phyloP scores from a whole-genome alignment of 2,888 invertebrate genomes.

The Morpho achilles region DNA sequence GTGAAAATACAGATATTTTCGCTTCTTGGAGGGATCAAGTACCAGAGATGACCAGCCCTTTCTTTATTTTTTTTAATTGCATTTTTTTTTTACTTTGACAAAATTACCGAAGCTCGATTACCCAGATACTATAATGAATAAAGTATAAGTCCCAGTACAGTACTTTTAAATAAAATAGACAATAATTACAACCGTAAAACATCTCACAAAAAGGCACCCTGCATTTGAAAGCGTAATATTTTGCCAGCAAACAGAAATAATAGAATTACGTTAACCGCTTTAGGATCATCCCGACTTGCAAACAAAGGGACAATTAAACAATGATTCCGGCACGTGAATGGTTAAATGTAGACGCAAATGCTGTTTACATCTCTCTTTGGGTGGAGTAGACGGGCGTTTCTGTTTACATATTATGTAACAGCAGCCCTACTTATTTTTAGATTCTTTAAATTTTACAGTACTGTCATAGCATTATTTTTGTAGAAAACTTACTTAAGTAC shows the following conservation, averaged over 20 bases:
- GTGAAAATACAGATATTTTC: too few relatives aligned
- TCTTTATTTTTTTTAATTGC: too few relatives aligned
- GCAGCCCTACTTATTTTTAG: too few relatives aligned
- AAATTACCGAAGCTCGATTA: too few relatives aligned
- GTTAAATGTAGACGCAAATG: slow-evolving; percentile 57
- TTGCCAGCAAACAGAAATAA: slow-evolving; percentile 15
- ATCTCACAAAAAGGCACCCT: not conserved
- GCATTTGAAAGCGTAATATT: slow-evolving; percentile 2
- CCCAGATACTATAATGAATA: not conserved
- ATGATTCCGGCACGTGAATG: slow-evolving; percentile 53
- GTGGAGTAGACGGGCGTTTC: slow-evolving; percentile 34
- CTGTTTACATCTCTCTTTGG: slow-evolving; percentile 45
- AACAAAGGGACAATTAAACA: slow-evolving; percentile 70
- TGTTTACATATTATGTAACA: not conserved
- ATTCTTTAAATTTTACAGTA: too few relatives aligned
- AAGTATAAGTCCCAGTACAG: too few relatives aligned
- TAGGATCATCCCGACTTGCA: slow-evolving; percentile 22
- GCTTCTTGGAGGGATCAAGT: too few relatives aligned
- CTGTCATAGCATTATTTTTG: too few relatives aligned
- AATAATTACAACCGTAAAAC: not conserved
- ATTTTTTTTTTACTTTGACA: too few relatives aligned
- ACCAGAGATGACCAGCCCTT: too few relatives aligned
- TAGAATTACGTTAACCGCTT: slow-evolving; percentile 20
- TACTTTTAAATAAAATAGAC: too few relatives aligned
- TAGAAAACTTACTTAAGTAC: too few relatives aligned